Base-by-base conservation (phyloP, 37 sponge, comb jelly and placozoan species). In the Tethya wilhelma region DNA sequence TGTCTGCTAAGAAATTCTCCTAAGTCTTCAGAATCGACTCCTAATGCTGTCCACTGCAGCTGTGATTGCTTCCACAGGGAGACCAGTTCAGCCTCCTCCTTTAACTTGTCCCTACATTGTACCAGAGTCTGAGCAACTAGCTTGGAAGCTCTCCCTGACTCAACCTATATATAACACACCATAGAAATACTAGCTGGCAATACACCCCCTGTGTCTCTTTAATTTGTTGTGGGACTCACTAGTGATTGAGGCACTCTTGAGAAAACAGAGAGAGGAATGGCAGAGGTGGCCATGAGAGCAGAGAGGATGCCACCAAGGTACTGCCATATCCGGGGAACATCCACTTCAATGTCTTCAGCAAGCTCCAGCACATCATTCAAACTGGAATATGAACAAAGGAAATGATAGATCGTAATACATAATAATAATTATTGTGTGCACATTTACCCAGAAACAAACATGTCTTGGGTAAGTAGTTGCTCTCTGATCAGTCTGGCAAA, bases 251-350 rank as follows among this genome's bases (percentile, higher is more conserved):
- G 70, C 26, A 56, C 34, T 3, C 38, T 36, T 19, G 42, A 38
- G 31, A 86, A 53, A 46, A 39, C 22, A 36, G 30, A 26, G 33
- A 87, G 65, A 14, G 77, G 43, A 7, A 79, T 44, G 34, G 66
- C 29, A n/a, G 38, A 19, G 9, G 57, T 44, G 29, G 71, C 46
- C 32, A 85, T 25, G 32, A 57, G 26, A 43, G 86, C 82, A n/a
- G 77, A 31, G 39, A 85, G 59, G 23, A 85, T 39, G 64, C 76
- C 78, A 0, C 75, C 84, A 26, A 91, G 38, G 73, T 90, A 91
- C 65, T 80, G 68, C 91, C 89, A 94, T 42, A 94, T 40, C 64
- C 67, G 66, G 32, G 95, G 95, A 22, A 94, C 53, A 33, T 94
- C 93, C 38, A 82, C 75, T 53, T 57, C 84, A 22, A 88, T 64